These are phyloP conservation scores for Habropoda laboriosa DNA, from an alignment of 1,140 invertebrate genomes.

Conservation along the genomic window DNA sequence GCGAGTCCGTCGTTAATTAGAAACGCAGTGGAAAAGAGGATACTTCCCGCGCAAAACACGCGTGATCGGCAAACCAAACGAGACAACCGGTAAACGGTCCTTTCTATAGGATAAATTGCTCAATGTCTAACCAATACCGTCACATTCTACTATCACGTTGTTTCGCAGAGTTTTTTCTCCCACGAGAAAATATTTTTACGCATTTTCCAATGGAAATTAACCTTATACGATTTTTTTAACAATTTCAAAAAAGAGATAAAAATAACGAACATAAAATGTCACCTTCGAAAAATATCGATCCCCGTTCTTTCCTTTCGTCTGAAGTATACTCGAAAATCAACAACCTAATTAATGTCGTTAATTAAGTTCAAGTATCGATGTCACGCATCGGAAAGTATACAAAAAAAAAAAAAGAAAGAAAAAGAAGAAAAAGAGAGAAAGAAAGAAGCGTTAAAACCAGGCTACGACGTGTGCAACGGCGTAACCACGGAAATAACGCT, in stretches of 20 bases:
- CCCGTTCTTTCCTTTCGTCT: not conserved
- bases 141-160: not conserved
- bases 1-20: conserved; percentile 55
- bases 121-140: not conserved
- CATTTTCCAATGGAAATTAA: not conserved
- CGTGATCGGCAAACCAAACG: not conserved
- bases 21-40: conserved; percentile 16
- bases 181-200: not conserved
- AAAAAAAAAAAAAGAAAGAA: not conserved
- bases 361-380: conserved; percentile 31
- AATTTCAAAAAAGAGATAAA: not conserved
- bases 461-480: too few relatives aligned
- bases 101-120: conserved; percentile 1
- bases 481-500: not conserved
- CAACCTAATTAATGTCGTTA: conserved; percentile 42
- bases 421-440: not conserved
- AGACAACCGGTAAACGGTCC: not conserved
- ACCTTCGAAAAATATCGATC: not conserved
- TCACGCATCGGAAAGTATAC: not conserved
- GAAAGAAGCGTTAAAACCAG: too few relatives aligned
- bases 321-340: conserved; percentile 10
- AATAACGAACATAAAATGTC: not conserved
- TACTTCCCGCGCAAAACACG: not conserved
- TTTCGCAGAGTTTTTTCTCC: not conserved
- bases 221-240: not conserved